Evolutionary conservation across 1,140 invertebrate genomes (phyloP), one percentile per base, ranked within the genome.

Genomic region (Zaprionus vittiger): DNA sequence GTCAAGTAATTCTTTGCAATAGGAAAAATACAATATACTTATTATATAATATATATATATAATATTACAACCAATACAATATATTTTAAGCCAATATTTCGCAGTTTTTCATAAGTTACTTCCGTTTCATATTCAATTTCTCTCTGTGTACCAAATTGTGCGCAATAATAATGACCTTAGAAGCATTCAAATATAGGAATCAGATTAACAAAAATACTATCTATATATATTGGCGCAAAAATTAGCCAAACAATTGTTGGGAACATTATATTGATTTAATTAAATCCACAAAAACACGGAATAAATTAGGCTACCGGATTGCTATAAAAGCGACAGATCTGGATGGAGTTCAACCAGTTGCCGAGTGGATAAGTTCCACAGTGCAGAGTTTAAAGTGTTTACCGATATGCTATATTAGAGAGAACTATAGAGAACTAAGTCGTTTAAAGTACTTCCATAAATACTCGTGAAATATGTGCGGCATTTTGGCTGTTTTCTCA

Each of bases 401-500:
- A 7, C 41, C n/a, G 6, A 31, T 31, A 31, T 24, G 14, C 14
- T 26, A 24, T 20, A 34, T 31, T 11, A 28, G n/a, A 26, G 2
- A 52, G n/a, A 67, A 57, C 9, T 20, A 34, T 4, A 34, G 9
- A n/a, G 11, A 5, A 37, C 34, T 15, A 4, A 37, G 9, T 11
- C 22, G 2, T 17, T 44, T 44, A 15, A n/a, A 38, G 37, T 14
- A 38, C 37, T 37, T 37, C 4, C 34, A 5, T 37, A 14, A 38
- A 38, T 38, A 12, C 37, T 38, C 37, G 12, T 17, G 1, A 61
- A 28, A 66, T 11, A 91, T 91, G 89, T 91, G 89, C 66, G 89
- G 89, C 34, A 91, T 91, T 61, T 77, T 91, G 26, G 85, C 85
- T 44, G 78, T 91, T 37, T 84, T 91, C 41, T 84, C 76, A 9